Evolutionary conservation across 2,888 invertebrate genomes (phyloP).

Genomic region (Drosophila seclusa): DNA sequence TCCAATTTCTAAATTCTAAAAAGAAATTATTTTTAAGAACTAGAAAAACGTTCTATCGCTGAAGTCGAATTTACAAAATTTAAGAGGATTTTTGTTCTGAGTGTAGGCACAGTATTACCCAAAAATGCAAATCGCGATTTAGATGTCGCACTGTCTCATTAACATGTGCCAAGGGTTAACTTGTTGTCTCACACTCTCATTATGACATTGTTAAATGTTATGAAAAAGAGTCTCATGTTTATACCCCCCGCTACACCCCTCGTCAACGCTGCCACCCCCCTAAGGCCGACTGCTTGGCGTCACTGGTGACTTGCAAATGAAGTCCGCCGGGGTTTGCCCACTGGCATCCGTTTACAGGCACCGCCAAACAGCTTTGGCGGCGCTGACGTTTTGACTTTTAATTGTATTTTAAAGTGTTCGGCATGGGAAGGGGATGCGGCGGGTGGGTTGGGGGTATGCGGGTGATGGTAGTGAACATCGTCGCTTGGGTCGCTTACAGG

Average conservation of each 20-base stretch:
- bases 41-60: too few species aligned
- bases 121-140: conserved; percentile 55
- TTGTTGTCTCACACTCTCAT: conserved; percentile 55
- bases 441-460: background rate
- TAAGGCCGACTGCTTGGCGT: conserved; percentile 67
- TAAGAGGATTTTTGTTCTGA: background rate
- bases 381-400: conserved; percentile 75
- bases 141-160: conserved; percentile 39
- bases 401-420: conserved; percentile 76
- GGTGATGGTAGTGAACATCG: conserved; percentile 3
- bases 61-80: background rate
- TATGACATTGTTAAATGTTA: conserved; percentile 82
- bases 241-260: background rate
- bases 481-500: conserved; percentile 67
- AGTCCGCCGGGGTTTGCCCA: conserved; percentile 74
- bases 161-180: conserved; percentile 60
- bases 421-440: too few species aligned
- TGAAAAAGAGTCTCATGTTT: conserved; percentile 70
- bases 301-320: conserved; percentile 68
- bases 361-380: conserved; percentile 42
- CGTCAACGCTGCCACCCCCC: background rate
- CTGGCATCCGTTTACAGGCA: conserved; percentile 66
- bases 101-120: conserved; percentile 4
- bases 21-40: too few species aligned
- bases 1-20: background rate